Base-by-base conservation (phyloP, 2,113 vertebrate species). In the Oncorhynchus nerka region DNA sequence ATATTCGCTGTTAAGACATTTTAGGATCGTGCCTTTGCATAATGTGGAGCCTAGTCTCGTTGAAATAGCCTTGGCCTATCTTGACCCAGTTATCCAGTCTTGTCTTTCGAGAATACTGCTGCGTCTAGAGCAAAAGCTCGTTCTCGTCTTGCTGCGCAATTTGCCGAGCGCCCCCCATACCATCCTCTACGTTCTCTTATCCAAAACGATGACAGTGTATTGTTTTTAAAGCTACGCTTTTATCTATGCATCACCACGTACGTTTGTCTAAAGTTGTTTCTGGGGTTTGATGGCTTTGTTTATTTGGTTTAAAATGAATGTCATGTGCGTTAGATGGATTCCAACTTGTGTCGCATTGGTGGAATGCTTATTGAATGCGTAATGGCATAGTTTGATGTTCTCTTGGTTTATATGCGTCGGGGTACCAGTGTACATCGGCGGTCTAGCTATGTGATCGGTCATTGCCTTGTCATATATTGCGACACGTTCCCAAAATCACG, bases 1-100 rank as follows among this genome's bases (percentile, higher is more conserved):
- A 32, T 20, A 39, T 68, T 39, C 3, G 32, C 16, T 45, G 6
- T 20, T 45, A 5, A 3, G 12, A 32, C 26, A 32, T 68, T 32
- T 68, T 68, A 19, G 26, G 7, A 45, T 68, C 7, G 32, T 68
- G 30, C 19, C 15, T 34, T n/a, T 39, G 67, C 15, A 20, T 20
- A 5, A 32, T 68, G 19, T 8, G 32, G 32, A 30, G 32, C 4
- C 19, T 20, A n/a, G 28, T 69, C 22, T 70, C 28, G 34, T 48
- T 70, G 9, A 32, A 39, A 70, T 26, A 76, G 30, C 81, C 70
- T 74, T 82, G 83, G 78, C 77, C 82, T 66, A 81, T 80, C 73
- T 86, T 93, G 92, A 92, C 92, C 92, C 90, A 92, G 80, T 90
- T 93, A 78, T 89, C 75, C 51, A 78, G 80, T 89, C 89, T 82